These are phyloP conservation scores for Zosterops borbonicus DNA, from an alignment of 2,113 vertebrate genomes.

Conservation along the genomic window DNA sequence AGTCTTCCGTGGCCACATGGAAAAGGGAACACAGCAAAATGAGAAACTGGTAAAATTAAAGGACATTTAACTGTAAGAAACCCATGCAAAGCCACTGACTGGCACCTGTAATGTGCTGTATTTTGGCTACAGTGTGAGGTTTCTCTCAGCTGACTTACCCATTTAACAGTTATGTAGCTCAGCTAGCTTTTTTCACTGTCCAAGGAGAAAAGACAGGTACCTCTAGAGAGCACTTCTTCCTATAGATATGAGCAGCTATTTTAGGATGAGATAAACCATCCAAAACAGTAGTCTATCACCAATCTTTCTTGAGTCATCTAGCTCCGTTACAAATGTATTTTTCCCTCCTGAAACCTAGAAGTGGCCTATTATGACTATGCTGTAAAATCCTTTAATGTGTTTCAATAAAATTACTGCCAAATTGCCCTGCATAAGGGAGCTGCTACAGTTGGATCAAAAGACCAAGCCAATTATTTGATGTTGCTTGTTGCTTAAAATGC, in stretches of 20 bases:
- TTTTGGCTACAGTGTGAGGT: background rate
- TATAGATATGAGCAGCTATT: background rate
- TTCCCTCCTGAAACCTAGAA: background rate
- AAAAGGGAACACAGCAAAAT: background rate
- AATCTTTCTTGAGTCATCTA: background rate
- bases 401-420: conserved; percentile 24
- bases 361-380: background rate
- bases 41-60: background rate
- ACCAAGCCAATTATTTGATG: background rate
- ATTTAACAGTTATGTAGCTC: background rate
- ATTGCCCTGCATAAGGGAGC: background rate
- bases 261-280: background rate
- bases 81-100: fast-evolving
- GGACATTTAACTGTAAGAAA: background rate
- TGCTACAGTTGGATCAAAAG: conserved; percentile 7
- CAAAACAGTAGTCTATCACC: background rate
- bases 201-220: background rate
- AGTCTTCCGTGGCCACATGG: fast-evolving
- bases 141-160: background rate
- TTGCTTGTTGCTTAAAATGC: background rate
- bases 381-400: conserved; percentile 35
- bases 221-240: background rate
- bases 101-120: background rate
- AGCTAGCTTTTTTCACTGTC: background rate
- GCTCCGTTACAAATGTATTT: conserved; percentile 2